Base-by-base conservation (phyloP, 2,797 vertebrate genomes). In the Bucorvus abyssinicus region DNA sequence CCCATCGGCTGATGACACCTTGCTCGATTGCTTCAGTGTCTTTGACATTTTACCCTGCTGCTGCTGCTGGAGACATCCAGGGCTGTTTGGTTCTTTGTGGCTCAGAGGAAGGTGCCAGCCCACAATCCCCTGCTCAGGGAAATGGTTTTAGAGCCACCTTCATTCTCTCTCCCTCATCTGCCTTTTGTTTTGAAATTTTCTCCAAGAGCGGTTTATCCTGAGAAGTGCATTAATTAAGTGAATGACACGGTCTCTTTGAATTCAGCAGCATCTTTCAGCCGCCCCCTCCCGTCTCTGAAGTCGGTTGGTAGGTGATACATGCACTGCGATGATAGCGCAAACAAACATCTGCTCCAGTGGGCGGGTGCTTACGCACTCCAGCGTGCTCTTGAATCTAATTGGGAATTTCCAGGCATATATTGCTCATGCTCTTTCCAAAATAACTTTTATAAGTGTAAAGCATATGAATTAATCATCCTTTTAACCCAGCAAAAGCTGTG, bases 331-430 rank as follows among this genome's bases (percentile, higher is more conserved):
- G 38, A 40, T 12, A 95, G 73, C 76, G 93, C 96, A 97, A 97
- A 97, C 94, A 97, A 97, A 96, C 87, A 92, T 94, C 96, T 96
- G 93, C 78, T 97, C 57, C 93, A 78, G 94, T 94, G 97, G 95
- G 95, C 52, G 78, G 93, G 90, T 22, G 19, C 93, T 94, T 95
- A 94, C 93, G 97, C 96, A 96, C 5, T 79, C 84, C 84, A 89
- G 32, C 94, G 87, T 32, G 76, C 91, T 96, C 95, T 96, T 91
- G 79, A 77, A 80, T 94, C 76, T 97, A 93, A 97, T 95, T 96
- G 94, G 97, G 96, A 98, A 96, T 96, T 84, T 97, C 90, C 97
- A 97, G 95, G 94, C 94, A 71, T 81, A 91, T 55, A 68, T 90
- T 92, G 96, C 95, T 96, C 95, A 94, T 11, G 9, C 49, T 96